These are phyloP conservation scores for Melinaea marsaeus DNA, from an alignment of 2,888 invertebrate genomes.

Conservation along the genomic window DNA sequence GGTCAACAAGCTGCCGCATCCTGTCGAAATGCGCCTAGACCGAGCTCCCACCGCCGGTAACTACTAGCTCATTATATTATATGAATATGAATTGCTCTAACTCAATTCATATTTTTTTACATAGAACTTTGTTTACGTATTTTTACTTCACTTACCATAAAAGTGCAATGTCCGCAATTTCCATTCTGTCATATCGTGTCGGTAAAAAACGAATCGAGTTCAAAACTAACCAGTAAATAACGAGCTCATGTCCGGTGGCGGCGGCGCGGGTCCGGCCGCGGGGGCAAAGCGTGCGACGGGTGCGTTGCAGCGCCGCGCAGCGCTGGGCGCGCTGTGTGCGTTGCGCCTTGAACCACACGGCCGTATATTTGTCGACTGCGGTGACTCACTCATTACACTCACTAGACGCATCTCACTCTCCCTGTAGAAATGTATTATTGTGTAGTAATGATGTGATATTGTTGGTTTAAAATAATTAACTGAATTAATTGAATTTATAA, in stretches of 20 bases:
- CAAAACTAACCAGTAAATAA: too few relatives aligned
- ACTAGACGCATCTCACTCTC: not conserved
- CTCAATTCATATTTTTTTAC: too few relatives aligned
- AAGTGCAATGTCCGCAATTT: too few relatives aligned
- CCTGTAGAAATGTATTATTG: too few relatives aligned
- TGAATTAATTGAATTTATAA: too few relatives aligned
- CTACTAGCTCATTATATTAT: constrained; percentile 12
- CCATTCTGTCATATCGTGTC: too few relatives aligned
- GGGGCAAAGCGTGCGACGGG: constrained; percentile 38
- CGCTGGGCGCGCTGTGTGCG: constrained; percentile 27
- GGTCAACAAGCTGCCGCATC: constrained; percentile 84
- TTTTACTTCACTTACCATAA: too few relatives aligned
- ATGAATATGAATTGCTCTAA: too few relatives aligned
- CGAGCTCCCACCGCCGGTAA: constrained; percentile 51
- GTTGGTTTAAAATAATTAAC: too few relatives aligned
- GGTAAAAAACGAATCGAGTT: too few relatives aligned
- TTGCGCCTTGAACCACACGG: constrained; percentile 11
- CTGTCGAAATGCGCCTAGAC: constrained; percentile 75
- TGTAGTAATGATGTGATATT: too few relatives aligned
- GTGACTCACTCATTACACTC: constrained; percentile 35
- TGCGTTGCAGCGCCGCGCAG: constrained; percentile 36
- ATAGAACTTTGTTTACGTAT: too few relatives aligned
- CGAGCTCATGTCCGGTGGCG: constrained; percentile 19
- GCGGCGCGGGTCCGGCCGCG: constrained; percentile 35
- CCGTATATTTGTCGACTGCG: constrained; percentile 43